Evolutionary conservation across 2,113 vertebrate species (phyloP), one percentile per base, ranked within the genome.

Genomic region (Datnioides undecimradiatus): DNA sequence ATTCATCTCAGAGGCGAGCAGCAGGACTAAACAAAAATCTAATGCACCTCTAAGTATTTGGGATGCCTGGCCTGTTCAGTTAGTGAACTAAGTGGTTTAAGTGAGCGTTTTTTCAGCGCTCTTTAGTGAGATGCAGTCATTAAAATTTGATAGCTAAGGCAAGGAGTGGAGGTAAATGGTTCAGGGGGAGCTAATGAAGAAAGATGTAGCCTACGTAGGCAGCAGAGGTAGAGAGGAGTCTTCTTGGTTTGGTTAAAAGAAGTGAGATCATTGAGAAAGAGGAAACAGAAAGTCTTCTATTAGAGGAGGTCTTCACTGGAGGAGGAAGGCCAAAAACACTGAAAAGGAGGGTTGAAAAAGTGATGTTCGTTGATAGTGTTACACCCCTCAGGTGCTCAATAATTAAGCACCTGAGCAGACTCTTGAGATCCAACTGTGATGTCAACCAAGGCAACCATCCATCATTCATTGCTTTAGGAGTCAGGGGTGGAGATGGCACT

Each of bases 391-490:
- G 85, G 81, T 89, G 68, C 38, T 92, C 73, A 85, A 86, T 92
- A 85, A 92, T 88, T 85, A 87, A 92, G 66, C 77, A 87, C 77
- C 81, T 75, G 71, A 83, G 86, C 69, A 54, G 73, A 77, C 79
- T 83, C 71, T 49, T 66, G 74, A 83, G 80, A 85, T 82, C 74
- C 69, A 63, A 46, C 66, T 3, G 63, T 34, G 83, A 90, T 83
- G 87, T 89, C 89, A 86, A 46, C 65, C 54, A 34, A 82, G 70
- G 87, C 75, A 75, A 48, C 65, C 79, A 86, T 92, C 85, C 64
- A 88, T 92, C 90, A 88, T 87, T 83, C 69, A 84, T 86, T 43
- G 76, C 81, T 90, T 81, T 67, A 85, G 81, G 79, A 85, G 82
- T 88, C 69, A 84, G 65, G 52, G 25, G 14, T 57, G 49, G 64